phyloP scores from a whole-genome alignment of 2,797 vertebrate species.

The Gymnocypris eckloni region DNA sequence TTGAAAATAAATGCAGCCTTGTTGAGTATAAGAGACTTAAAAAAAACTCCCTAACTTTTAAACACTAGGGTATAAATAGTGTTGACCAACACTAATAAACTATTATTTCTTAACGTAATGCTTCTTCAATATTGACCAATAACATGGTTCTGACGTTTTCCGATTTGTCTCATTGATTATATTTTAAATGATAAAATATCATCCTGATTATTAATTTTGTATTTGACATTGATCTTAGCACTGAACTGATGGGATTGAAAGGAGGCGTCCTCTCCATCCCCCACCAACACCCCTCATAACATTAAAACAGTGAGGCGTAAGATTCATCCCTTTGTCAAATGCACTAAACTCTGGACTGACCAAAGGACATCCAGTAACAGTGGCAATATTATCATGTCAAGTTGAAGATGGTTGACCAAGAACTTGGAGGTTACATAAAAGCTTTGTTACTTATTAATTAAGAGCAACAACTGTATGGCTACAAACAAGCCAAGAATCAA shows the following conservation, averaged over 20 bases:
- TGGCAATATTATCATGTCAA: background rate
- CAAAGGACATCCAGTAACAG: background rate
- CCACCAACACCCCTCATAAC: background rate
- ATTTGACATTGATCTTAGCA: slow-evolving; percentile 9
- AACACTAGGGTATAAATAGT: background rate
- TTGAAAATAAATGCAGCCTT: background rate
- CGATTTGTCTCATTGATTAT: background rate
- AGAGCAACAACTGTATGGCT: background rate
- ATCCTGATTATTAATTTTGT: background rate
- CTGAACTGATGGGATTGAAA: background rate
- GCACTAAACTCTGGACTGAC: background rate
- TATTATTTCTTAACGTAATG: background rate
- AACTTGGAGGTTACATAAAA: background rate
- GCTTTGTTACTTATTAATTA: slow-evolving; percentile 7
- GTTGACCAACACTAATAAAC: background rate
- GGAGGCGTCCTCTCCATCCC: background rate
- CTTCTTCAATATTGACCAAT: background rate
- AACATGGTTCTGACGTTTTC: background rate
- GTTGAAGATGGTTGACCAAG: background rate
- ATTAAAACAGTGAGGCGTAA: background rate
- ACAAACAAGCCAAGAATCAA: background rate
- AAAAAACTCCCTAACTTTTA: background rate
- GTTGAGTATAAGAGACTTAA: background rate
- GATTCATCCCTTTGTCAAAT: background rate
- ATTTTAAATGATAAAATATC: background rate